A percentile compares a stretch with the other conserved stretches of the same genome.
phyloP scores from a whole-genome alignment of 2,797 vertebrate species.

The Acrossocheilus fasciatus region DNA sequence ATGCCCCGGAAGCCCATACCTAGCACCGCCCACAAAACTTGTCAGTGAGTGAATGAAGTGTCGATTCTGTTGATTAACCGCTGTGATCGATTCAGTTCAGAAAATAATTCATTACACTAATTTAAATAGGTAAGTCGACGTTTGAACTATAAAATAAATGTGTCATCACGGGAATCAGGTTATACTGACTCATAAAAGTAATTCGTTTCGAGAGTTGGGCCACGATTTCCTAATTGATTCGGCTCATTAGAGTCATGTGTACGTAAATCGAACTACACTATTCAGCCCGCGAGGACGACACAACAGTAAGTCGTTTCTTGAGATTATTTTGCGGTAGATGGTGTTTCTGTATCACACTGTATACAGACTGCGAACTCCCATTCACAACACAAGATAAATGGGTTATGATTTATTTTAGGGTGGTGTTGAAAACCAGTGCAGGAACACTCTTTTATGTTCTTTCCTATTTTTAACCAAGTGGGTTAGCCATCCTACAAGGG shows the following conservation, averaged over 20 bases:
- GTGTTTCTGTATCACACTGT: background rate
- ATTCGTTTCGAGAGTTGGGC: no score
- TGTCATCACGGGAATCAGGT: no score
- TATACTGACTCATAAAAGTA: no score
- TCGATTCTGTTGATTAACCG: background rate
- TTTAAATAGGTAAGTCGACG: background rate
- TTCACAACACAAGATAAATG: constrained; percentile 5
- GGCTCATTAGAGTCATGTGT: background rate
- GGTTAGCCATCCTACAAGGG: constrained; percentile 7
- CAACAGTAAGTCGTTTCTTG: background rate
- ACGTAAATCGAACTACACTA: background rate
- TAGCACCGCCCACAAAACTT: background rate
- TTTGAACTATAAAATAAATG: background rate
- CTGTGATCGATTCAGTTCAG: background rate
- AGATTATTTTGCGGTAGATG: background rate
- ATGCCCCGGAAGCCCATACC: background rate
- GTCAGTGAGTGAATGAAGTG: background rate
- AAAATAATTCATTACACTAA: background rate
- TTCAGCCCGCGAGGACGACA: background rate
- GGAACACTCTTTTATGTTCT: constrained; percentile 10
- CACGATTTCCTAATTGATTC: background rate
- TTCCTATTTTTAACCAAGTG: constrained; percentile 24
- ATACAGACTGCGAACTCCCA: background rate
- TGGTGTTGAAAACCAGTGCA: background rate
- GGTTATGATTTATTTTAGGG: background rate